Percentiles rank a stretch among this genome's conserved stretches.
phyloP scores from a whole-genome alignment of 1,140 invertebrate genomes.

The Leptinotarsa defecta region DNA sequence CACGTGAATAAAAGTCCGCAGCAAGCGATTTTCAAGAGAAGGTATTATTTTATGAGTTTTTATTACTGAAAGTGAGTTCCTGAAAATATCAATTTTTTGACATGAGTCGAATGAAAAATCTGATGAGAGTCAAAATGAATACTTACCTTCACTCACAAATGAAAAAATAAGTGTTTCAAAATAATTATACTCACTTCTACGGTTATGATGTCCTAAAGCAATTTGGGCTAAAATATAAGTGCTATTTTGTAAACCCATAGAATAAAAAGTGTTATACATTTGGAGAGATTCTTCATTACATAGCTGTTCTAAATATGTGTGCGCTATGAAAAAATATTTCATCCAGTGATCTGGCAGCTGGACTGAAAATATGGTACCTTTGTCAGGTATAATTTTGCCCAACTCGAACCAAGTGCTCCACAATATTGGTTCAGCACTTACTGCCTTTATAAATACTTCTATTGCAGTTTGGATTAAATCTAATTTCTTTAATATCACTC shows the following conservation, averaged over 20 bases:
- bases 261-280: conserved; percentile 76
- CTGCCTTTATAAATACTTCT: conserved; percentile 77
- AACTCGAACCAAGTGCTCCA: conserved; percentile 95
- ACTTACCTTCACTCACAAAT: too few species aligned
- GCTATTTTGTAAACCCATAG: conserved; percentile 83
- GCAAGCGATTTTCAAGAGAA: too few species aligned
- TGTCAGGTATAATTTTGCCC: conserved; percentile 81
- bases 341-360: conserved; percentile 91
- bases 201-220: conserved; percentile 90
- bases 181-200: conserved; percentile 69
- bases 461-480: conserved; percentile 76
- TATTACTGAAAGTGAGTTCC: too few species aligned
- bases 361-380: conserved; percentile 69
- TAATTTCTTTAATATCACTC: conserved; percentile 87
- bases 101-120: too few species aligned
- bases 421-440: conserved; percentile 78
- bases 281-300: conserved; percentile 87
- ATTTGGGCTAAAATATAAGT: conserved; percentile 91
- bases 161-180: too few species aligned
- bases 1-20: too few species aligned
- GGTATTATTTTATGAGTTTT: too few species aligned
- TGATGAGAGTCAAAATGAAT: too few species aligned
- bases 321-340: conserved; percentile 89
- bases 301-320: conserved; percentile 89
- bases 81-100: too few species aligned